phyloP scores from a whole-genome alignment of 2,888 invertebrate genomes.

The Escarpia spicata region DNA sequence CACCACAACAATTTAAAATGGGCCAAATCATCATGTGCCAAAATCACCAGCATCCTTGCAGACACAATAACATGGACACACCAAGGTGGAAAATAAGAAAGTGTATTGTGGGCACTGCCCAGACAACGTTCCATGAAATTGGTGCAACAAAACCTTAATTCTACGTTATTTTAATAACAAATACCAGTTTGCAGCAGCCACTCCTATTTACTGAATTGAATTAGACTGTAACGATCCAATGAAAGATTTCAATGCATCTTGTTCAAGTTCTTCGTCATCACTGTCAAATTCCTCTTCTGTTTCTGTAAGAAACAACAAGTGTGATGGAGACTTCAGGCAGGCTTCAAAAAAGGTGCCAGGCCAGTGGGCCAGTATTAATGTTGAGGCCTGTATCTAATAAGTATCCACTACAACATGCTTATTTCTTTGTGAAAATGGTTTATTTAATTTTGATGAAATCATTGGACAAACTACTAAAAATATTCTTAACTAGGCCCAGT shows the following conservation, averaged over 20 bases:
- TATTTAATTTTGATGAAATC: too few species aligned
- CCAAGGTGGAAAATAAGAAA: not conserved
- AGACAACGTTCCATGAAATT: not conserved
- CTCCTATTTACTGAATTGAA: not conserved
- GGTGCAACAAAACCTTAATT: not conserved
- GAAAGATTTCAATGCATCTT: not conserved
- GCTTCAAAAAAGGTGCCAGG: too few species aligned
- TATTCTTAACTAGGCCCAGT: too few species aligned
- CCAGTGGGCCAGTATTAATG: too few species aligned
- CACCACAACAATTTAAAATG: too few species aligned
- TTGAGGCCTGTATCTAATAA: too few species aligned
- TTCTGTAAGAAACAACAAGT: not conserved
- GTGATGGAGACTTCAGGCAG: not conserved
- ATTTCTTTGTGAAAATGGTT: too few species aligned
- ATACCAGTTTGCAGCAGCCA: not conserved
- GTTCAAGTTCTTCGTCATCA: not conserved
- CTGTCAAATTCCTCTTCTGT: constrained; percentile 6
- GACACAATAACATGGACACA: not conserved
- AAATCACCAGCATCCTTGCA: not conserved
- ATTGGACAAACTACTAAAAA: too few species aligned
- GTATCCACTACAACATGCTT: too few species aligned
- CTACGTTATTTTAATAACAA: not conserved
- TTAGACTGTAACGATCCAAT: not conserved
- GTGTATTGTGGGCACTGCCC: not conserved
- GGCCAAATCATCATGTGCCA: not conserved